Base-by-base conservation (phyloP, 1,140 invertebrate species). In the Megalopta genalis region DNA sequence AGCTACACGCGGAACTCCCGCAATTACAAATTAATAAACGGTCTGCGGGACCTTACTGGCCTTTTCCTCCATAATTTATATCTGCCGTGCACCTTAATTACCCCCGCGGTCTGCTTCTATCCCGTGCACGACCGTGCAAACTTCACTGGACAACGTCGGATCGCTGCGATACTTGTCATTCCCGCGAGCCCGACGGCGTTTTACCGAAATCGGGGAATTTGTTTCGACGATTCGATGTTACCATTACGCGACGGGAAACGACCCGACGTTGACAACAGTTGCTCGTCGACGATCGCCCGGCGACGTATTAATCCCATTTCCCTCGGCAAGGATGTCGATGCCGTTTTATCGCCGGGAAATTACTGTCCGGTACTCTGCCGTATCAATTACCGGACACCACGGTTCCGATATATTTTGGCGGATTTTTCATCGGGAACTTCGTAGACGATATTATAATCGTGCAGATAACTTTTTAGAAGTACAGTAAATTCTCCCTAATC, bases 1-100 rank as follows among this genome's bases (percentile, higher is more conserved):
- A 85, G 73, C 82, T 83, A 85, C 80, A 81, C 78, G 77, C 77
- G 52, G 69, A 87, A 60, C 54, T 81, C 69, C 84, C 64, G 81
- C 85, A 88, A 88, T 88, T 88, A 87, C 85, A 88, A 88, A 88
- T 88, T 88, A 88, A 88, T 88, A 88, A 88, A 88, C 79, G 86
- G 87, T 88, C 68, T 86, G 63, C 74, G 71, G 32, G 66, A 67
- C 74, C 76, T 70, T 76, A 77, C 82, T 70, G 78, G 72, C 76
- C 82, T 75, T 83, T 77, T 83, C 70, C 81, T 74, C 70, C 54
- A 66, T 88, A 86, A 88, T 88, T 88, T 85, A 87, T 87, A 83
- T 86, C 75, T 60, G 67, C 65, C 70, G 80, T 79, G 54, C 81
- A 85, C 80, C 74, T 83, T 88, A 88, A 88, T 88, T 88, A 81